These are phyloP conservation scores for western clawed frog (Xenopus tropicalis) DNA, from an alignment of 2,113 vertebrate species.

Conservation along the genomic window UCB_Xtro_10.0 CM004452.2:45685001-45685500, in stretches of 20 bases:
- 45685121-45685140: slow-evolving; percentile 26
- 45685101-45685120: slow-evolving; percentile 26
- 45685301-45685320: slow-evolving; percentile 83
- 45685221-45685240: slow-evolving; percentile 79
- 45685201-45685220: slow-evolving; percentile 68
- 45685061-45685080: slow-evolving; percentile 11
- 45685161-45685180: slow-evolving; percentile 29
- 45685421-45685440: slow-evolving; percentile 89
- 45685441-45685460: slow-evolving; percentile 87
- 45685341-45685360: slow-evolving; percentile 86
- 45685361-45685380: slow-evolving; percentile 75
- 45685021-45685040: not conserved
- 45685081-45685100: fast-evolving
- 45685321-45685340: slow-evolving; percentile 83
- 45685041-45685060: not conserved
- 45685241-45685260: slow-evolving; percentile 81
- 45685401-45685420: slow-evolving; percentile 88
- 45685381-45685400: slow-evolving; percentile 79
- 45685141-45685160: slow-evolving; percentile 30
- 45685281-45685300: slow-evolving; percentile 80
- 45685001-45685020: slow-evolving; percentile 51
- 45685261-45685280: slow-evolving; percentile 86
- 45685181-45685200: slow-evolving; percentile 29
- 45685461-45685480: slow-evolving; percentile 84
- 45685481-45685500: slow-evolving; percentile 77